These are phyloP conservation scores for Drosophila oshimai DNA, from an alignment of 1,140 invertebrate genomes.

Conservation along the genomic window DNA sequence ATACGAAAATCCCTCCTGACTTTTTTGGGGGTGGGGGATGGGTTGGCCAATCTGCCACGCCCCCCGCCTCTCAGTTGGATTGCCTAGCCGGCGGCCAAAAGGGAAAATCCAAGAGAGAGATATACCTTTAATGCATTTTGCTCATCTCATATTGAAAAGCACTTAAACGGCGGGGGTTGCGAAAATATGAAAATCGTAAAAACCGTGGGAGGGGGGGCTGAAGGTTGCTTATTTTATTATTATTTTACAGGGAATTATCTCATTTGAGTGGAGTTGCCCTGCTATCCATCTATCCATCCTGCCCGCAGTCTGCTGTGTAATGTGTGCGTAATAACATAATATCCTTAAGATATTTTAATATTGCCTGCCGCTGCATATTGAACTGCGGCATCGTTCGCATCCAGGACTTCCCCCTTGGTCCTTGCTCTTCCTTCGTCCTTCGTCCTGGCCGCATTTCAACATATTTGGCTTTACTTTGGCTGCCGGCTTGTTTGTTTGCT, in stretches of 20 bases:
- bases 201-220: slow-evolving; percentile 4
- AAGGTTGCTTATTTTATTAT: slow-evolving; percentile 79
- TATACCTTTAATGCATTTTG: slow-evolving; percentile 78
- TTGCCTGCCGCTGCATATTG: slow-evolving; percentile 79
- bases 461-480: slow-evolving; percentile 79
- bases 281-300: background rate
- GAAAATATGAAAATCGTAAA: slow-evolving; percentile 78
- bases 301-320: slow-evolving; percentile 51
- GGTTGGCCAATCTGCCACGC: slow-evolving; percentile 27
- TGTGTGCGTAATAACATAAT: slow-evolving; percentile 81
- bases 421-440: slow-evolving; percentile 24
- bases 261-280: slow-evolving; percentile 75
- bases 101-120: background rate
- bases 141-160: slow-evolving; percentile 79
- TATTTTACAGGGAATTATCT: slow-evolving; percentile 82
- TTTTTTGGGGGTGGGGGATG: slow-evolving; percentile 7
- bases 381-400: slow-evolving; percentile 57
- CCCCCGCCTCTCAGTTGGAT: background rate
- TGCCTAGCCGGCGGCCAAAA: slow-evolving; percentile 53
- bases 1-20: slow-evolving; percentile 68
- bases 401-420: background rate
- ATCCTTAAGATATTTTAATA: slow-evolving; percentile 82
- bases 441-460: slow-evolving; percentile 74
- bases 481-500: slow-evolving; percentile 67
- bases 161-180: slow-evolving; percentile 66